Evolutionary conservation across 1,140 invertebrate species (phyloP), one percentile per base, ranked within the genome.

Genomic region (Pseudachorutes palmiensis): DNA sequence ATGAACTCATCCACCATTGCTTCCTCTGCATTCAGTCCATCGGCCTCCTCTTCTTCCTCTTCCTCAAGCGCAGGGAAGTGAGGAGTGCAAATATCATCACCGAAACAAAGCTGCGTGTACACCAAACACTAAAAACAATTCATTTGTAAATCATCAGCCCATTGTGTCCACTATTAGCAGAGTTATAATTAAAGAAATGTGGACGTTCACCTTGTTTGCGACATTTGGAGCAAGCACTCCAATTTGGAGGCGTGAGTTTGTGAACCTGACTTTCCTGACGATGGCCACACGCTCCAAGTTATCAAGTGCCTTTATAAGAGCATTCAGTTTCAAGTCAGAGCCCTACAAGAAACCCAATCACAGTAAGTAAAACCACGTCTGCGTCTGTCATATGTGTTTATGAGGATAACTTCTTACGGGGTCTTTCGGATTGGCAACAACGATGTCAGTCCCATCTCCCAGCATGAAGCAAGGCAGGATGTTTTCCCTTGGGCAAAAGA

Each of bases 71-170:
- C 19, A 31, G 68, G 59, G 22, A 73, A 73, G n/a, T 41, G 22
- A 12, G 71, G 72, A 36, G 65, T 51, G 0, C 61, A 64, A 14
- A 73, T 64, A 64, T 71, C 72, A 63, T 73, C 72, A 29, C 67
- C 61, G 59, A 58, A 73, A 22, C 69, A 67, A 1, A 71, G 32
- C 48, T 73, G 64, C 2, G 33, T 22, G 22, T 22, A 70, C 1
- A 67, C 31, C 19, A 73, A 58, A 55, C 72, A 71, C 69, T 73
- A n/a, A 1, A 57, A 68, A 29, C 29, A n/a, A 60, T 66, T 66
- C 5, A 9, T 22, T 66, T 22, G 22, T n/a, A 64, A 66, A 59
- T 62, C 22, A 16, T 12, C 19, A 9, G 9, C 32, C 36, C 16
- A 62, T 19, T n/a, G 19, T n/a, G n/a, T n/a, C n/a, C n/a, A n/a